These are phyloP conservation scores for Synanthedon tipuliformis DNA, from an alignment of 2,888 invertebrate species.

Conservation along the genomic window DNA sequence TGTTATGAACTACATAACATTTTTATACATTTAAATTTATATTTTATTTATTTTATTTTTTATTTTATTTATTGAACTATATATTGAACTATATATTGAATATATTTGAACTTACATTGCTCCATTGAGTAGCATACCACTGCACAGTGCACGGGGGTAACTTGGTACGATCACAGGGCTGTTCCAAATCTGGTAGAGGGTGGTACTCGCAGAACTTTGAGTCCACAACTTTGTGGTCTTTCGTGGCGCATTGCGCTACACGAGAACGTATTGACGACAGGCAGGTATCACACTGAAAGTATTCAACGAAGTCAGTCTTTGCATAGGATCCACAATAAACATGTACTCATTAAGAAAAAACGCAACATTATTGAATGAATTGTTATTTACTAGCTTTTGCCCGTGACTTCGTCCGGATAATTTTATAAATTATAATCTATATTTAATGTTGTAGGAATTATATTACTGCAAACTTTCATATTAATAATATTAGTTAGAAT, in stretches of 20 bases:
- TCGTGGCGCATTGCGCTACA: constrained; percentile 78
- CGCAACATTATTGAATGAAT: too few species aligned
- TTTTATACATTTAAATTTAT: too few species aligned
- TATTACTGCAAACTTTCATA: too few species aligned
- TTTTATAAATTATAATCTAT: too few species aligned
- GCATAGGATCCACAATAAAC: constrained; percentile 2
- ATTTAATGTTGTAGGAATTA: too few species aligned
- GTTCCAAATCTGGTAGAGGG: constrained; percentile 72
- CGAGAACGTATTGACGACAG: constrained; percentile 81
- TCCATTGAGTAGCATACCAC: constrained; percentile 95
- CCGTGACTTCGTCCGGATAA: too few species aligned
- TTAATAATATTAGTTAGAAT: too few species aligned
- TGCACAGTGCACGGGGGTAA: constrained; percentile 77
- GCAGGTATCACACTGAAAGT: constrained; percentile 82
- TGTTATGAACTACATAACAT: too few species aligned
- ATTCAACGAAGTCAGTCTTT: not conserved
- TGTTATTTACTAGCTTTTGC: too few species aligned
- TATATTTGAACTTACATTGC: constrained; percentile 74
- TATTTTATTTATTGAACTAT: too few species aligned
- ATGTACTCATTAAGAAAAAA: constrained; percentile 1
- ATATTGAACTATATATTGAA: too few species aligned
- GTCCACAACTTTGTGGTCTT: constrained; percentile 74
- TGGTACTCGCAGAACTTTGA: constrained; percentile 77
- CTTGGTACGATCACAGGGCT: constrained; percentile 72
- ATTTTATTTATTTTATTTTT: too few species aligned